Conservation (phyloP, 2,113 vertebrate genomes). For the Scalopus aquaticus region DNA sequence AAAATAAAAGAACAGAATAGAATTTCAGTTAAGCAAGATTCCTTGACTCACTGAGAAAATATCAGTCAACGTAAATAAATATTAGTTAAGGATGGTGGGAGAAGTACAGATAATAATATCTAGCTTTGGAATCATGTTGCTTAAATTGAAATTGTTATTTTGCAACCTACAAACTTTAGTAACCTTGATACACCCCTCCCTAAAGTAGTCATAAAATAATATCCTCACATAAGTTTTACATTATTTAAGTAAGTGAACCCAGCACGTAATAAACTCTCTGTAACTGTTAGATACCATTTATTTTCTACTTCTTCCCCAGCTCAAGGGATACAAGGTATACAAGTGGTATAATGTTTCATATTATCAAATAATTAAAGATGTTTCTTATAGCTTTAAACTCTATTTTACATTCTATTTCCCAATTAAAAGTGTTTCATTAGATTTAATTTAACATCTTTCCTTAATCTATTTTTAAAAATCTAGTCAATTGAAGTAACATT, state of each 20-base stretch:
- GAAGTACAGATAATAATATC: neutral
- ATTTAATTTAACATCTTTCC: constrained; percentile 41
- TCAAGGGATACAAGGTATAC: neutral
- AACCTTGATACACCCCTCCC: neutral
- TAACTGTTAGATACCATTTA: neutral
- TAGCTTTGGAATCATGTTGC: neutral
- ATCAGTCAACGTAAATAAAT: constrained; percentile 19
- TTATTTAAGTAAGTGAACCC: neutral
- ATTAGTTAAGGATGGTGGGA: neutral
- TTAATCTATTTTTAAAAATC: constrained; percentile 70
- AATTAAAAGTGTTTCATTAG: neutral
- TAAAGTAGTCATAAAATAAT: neutral
- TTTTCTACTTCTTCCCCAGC: neutral
- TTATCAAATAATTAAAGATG: neutral
- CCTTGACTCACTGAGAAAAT: constrained; percentile 6
- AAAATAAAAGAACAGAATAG: constrained; percentile 46
- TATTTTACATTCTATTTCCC: constrained; percentile 11
- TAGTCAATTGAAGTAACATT: constrained; percentile 73
- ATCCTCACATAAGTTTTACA: neutral
- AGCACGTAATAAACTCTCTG: neutral
- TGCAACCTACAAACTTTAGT: neutral
- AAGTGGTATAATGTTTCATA: neutral
- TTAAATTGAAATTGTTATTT: constrained; percentile 3
- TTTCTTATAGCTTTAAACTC: neutral
- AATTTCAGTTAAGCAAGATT: neutral